A percentile compares a stretch with the other conserved stretches of the same genome.
Conservation (phyloP, 2,113 vertebrate genomes). For the Merops nubicus region DNA sequence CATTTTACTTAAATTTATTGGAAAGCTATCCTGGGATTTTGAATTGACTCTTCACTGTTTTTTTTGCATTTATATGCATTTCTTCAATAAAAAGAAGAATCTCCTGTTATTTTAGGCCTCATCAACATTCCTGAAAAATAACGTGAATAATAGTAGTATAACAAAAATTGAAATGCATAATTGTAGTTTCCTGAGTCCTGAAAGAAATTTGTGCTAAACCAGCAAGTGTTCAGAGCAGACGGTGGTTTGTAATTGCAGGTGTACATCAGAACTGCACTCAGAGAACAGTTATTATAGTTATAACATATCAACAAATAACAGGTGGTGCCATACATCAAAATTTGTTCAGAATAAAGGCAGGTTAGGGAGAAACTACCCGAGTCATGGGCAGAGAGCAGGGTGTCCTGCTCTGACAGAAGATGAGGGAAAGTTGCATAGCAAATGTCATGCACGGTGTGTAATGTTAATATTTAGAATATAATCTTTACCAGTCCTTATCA, state of each 20-base stretch:
- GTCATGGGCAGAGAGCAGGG: background rate
- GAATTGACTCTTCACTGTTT: constrained; percentile 34
- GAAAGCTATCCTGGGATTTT: background rate
- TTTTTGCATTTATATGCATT: constrained; percentile 19
- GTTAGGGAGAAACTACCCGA: background rate
- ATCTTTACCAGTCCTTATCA: background rate
- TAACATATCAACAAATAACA: background rate
- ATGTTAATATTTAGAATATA: background rate
- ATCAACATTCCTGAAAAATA: constrained; percentile 1
- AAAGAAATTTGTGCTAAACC: background rate
- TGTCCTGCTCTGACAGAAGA: fast-evolving
- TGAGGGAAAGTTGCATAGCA: background rate
- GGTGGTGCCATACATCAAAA: no score
- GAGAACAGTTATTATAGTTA: background rate
- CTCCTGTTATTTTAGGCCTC: constrained; percentile 31
- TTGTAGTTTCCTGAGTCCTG: background rate
- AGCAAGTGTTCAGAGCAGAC: constrained; percentile 25
- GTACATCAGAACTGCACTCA: background rate
- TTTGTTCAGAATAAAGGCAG: background rate
- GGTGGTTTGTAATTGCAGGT: constrained; percentile 23
- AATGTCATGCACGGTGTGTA: no score
- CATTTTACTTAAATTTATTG: background rate
- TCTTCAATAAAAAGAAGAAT: background rate
- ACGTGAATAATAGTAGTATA: background rate
- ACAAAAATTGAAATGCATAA: background rate